phyloP scores from a whole-genome alignment of 2,797 vertebrate species.

The Tragelaphus oryx region DNA sequence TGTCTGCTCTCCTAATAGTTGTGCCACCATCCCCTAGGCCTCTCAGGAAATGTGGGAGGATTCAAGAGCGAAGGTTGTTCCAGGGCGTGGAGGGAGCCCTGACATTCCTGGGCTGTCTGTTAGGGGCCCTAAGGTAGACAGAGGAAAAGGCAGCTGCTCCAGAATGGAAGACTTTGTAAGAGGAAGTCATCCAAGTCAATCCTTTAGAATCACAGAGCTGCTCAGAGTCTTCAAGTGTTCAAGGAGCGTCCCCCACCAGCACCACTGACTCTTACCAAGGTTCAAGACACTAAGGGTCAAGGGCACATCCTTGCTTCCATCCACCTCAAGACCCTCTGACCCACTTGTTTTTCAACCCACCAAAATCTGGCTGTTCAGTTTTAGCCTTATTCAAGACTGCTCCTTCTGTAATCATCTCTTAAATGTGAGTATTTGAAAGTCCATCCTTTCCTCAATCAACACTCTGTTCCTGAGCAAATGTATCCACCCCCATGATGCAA shows the following conservation, averaged over 20 bases:
- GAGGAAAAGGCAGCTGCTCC: background rate
- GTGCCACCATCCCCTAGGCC: background rate
- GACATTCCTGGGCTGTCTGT: background rate
- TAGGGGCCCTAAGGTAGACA: background rate
- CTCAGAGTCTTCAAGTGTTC: background rate
- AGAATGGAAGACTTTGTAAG: background rate
- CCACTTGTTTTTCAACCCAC: background rate
- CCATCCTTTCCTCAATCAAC: background rate
- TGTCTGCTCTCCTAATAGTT: background rate
- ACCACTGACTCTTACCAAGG: background rate
- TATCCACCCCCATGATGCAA: background rate
- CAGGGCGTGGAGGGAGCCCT: background rate
- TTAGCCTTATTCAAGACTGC: conserved; percentile 17
- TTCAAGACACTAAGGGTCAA: background rate
- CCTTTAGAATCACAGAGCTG: background rate
- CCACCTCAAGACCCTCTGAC: background rate
- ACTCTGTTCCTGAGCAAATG: background rate
- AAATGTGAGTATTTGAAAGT: background rate
- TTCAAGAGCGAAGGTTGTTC: background rate
- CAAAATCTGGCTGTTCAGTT: background rate
- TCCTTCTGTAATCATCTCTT: background rate
- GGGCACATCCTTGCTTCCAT: background rate
- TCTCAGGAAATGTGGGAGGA: background rate
- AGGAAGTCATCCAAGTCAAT: background rate
- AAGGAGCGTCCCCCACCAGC: background rate